Conservation (phyloP, 2,797 vertebrate genomes). For the Chanos chanos region DNA sequence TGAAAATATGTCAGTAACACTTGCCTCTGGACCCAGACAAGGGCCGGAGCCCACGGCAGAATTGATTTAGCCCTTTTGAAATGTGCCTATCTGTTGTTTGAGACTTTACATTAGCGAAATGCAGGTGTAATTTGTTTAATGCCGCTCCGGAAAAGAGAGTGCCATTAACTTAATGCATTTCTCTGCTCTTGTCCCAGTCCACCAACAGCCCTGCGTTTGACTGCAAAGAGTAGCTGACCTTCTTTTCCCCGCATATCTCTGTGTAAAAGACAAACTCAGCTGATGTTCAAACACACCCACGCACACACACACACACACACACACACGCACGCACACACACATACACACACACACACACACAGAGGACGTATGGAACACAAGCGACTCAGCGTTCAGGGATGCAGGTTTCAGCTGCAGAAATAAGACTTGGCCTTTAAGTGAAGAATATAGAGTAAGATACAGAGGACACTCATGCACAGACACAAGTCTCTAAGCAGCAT, state of each 20-base stretch:
- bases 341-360: not conserved
- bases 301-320: not conserved
- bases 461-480: constrained; percentile 41
- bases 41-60: constrained; percentile 8
- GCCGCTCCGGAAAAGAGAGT: constrained; percentile 33
- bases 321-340: not conserved
- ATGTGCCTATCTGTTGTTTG: constrained; percentile 41
- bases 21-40: no score
- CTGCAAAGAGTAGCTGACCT: not conserved
- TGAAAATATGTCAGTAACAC: no score
- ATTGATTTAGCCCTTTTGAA: constrained; percentile 40
- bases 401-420: no score
- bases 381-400: not conserved
- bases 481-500: constrained; percentile 50
- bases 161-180: constrained; percentile 58
- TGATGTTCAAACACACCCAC: not conserved
- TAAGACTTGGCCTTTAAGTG: not conserved
- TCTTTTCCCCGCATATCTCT: not conserved
- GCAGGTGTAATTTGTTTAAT: constrained; percentile 58
- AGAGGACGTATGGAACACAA: no score
- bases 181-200: constrained; percentile 43
- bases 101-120: constrained; percentile 37
- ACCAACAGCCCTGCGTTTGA: not conserved
- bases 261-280: no score
- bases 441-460: not conserved